These are phyloP conservation scores for Prorops nasuta DNA, from an alignment of 1,140 invertebrate genomes.

Conservation along the genomic window DNA sequence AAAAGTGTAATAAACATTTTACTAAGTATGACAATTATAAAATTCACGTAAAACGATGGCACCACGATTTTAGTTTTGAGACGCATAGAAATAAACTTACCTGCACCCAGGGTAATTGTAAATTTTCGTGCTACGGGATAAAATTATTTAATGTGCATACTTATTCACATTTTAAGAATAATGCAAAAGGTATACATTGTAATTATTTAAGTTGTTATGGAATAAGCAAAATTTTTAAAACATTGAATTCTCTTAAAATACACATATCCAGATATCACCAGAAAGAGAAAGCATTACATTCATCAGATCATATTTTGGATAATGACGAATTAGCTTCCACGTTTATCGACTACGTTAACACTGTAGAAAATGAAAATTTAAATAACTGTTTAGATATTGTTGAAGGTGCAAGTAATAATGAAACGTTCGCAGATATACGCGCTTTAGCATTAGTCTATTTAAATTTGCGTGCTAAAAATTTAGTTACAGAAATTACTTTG, in stretches of 20 bases:
- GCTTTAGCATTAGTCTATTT: not conserved
- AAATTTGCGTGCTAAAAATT: not conserved
- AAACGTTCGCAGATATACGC: not conserved
- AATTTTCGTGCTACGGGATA: too few relatives aligned
- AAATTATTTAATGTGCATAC: too few relatives aligned
- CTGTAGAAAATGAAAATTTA: too few relatives aligned
- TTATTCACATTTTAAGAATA: too few relatives aligned
- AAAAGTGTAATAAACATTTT: too few relatives aligned
- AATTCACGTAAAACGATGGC: too few relatives aligned
- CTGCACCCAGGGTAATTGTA: too few relatives aligned
- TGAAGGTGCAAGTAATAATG: not conserved
- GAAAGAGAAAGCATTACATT: not conserved
- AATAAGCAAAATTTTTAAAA: not conserved
- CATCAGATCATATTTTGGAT: not conserved
- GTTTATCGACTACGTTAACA: not conserved
- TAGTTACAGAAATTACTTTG: not conserved
- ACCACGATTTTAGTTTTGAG: too few relatives aligned
- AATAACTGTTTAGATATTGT: not conserved
- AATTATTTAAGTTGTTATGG: not conserved
- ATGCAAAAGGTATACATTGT: not conserved
- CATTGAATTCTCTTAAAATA: too few relatives aligned
- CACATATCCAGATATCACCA: too few relatives aligned
- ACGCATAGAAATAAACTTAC: too few relatives aligned
- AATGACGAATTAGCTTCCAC: not conserved
- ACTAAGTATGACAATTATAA: too few relatives aligned